phyloP scores from a whole-genome alignment of 1,140 invertebrate genomes.

The Daktulosphaira vitifoliae region DNA sequence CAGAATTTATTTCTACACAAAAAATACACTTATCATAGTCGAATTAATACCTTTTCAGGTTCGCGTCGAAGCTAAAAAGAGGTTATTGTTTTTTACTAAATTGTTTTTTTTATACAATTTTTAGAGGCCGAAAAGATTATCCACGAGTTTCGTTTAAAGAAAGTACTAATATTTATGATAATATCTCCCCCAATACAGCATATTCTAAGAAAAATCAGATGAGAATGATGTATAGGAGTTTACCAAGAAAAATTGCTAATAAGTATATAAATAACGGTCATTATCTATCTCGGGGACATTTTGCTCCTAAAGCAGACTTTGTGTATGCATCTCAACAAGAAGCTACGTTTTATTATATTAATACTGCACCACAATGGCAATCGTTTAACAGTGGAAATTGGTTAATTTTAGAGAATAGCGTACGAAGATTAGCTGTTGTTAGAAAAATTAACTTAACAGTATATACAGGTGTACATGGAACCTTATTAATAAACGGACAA shows the following conservation, averaged over 20 bases:
- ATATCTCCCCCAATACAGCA: background rate
- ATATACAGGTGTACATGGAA: conserved; percentile 13
- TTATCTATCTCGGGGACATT: conserved; percentile 42
- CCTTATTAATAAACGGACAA: background rate
- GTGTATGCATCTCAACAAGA: conserved; percentile 43
- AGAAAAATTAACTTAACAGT: conserved; percentile 6
- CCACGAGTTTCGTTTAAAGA: conserved; percentile 4
- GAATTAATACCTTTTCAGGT: no score
- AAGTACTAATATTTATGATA: background rate
- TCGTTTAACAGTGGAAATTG: conserved; percentile 51
- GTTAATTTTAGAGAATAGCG: conserved; percentile 38
- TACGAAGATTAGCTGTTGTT: conserved; percentile 22
- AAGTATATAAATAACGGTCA: conserved; percentile 12
- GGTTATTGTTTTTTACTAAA: no score
- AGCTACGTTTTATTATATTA: conserved; percentile 48
- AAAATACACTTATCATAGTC: no score
- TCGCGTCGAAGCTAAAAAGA: no score
- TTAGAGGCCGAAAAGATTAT: conserved; percentile 14
- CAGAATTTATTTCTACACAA: no score
- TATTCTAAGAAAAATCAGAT: conserved; percentile 5
- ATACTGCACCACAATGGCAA: conserved; percentile 52
- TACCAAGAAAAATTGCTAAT: background rate
- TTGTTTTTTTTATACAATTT: no score
- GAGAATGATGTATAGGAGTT: background rate
- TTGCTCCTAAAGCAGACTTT: conserved; percentile 46